Evolutionary conservation across 2,888 invertebrate species (phyloP), one percentile per base, ranked within the genome.

Genomic region (Caenorhabditis zanzibari): DNA sequence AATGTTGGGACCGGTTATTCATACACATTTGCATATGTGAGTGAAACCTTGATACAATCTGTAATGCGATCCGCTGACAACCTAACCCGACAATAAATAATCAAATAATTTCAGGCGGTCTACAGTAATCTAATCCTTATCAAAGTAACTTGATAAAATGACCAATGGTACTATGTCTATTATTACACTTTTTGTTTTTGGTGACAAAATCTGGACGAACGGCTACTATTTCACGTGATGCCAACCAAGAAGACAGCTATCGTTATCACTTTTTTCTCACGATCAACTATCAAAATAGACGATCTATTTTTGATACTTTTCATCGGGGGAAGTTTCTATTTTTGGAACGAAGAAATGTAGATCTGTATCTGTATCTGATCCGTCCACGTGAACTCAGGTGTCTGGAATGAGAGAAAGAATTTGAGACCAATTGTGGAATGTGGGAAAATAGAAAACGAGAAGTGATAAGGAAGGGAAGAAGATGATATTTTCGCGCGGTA

Each of bases 171-270:
- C 52, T 52, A 9, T 16, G 12, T 26, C 26, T 19, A n/a, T n/a
- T 38, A 38, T 38, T 38, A 38, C 38, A 59, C 38, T 59, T 14
- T 59, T 59, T n/a, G 4, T 16, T 58, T 58, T 10, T 58, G 10
- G 26, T 7, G 22, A 54, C 14, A 54, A 54, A 54, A 54, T 54
- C 54, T 58, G 58, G 32, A 58, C 63, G 63, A 63, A 63, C 63
- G 63, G 44, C 63, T 63, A 63, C 35, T 59, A 59, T 38, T 59
- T 59, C 59, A 59, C 59, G 59, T 59, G 59, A 59, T 32, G 35
- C 19, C 47, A n/a, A 47, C 2, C 19, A 6, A 47, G 47, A n/a
- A 5, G 5, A 6, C 63, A 26, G 24, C 24, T 61, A 19, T 38
- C 41, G 24, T 63, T 28, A 61, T 61, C 61, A 61, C 9, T 63